These are phyloP conservation scores for Stenichneumon culpator DNA, from an alignment of 2,888 invertebrate genomes.

Conservation along the genomic window DNA sequence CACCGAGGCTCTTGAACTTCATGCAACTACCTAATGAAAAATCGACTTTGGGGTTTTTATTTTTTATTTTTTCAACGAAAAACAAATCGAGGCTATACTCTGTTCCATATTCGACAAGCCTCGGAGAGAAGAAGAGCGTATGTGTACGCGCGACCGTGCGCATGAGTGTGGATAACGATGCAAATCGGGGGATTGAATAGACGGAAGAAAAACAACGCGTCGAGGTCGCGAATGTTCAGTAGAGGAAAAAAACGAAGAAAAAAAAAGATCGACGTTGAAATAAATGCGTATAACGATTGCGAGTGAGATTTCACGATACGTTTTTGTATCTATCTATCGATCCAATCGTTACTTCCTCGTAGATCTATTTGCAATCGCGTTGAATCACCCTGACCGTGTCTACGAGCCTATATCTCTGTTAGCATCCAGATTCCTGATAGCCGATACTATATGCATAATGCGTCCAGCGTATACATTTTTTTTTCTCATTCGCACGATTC, in stretches of 20 bases:
- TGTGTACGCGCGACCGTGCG: neutral
- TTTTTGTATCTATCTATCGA: conserved; percentile 3
- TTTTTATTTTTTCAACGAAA: conserved; percentile 41
- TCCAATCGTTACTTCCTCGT: neutral
- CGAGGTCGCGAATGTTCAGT: conserved; percentile 15
- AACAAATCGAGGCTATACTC: conserved; percentile 39
- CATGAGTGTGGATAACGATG: conserved; percentile 48
- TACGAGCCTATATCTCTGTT: conserved; percentile 15
- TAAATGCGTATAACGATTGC: neutral
- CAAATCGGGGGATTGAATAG: conserved; percentile 40
- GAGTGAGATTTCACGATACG: conserved; percentile 11
- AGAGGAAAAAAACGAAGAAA: neutral
- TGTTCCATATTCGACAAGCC: conserved; percentile 26
- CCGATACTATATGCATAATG: conserved; percentile 13
- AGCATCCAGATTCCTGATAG: conserved; percentile 34
- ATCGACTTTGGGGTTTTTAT: neutral
- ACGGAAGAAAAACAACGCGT: conserved; percentile 3
- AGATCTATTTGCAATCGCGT: conserved; percentile 3
- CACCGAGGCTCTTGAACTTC: neutral
- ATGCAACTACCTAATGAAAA: neutral
- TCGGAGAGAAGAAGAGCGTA: conserved; percentile 17
- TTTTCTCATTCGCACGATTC: conserved; percentile 39
- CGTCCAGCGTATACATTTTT: neutral
- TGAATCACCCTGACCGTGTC: conserved; percentile 18
- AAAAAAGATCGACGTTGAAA: conserved; percentile 1